A percentile compares a stretch with the other conserved stretches of the same genome.
Evolutionary conservation across 2,797 vertebrate species (phyloP).

Genomic region (Crossoptilon crossoptilon): DNA sequence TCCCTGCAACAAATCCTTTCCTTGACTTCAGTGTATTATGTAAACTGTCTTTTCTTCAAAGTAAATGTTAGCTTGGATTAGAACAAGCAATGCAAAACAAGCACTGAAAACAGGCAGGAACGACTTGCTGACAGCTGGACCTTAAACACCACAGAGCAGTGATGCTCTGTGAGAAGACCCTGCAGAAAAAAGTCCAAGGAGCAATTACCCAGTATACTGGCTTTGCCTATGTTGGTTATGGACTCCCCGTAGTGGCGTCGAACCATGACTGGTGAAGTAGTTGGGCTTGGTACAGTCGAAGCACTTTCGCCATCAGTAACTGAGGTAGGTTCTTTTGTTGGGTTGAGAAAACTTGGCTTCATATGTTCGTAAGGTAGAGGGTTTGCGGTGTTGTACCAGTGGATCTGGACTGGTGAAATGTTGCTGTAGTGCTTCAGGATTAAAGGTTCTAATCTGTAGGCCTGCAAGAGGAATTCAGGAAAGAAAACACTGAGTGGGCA

Average conservation of each 20-base stretch:
- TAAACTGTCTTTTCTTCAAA: neutral
- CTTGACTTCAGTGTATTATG: accelerated
- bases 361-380: conserved; percentile 91
- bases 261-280: conserved; percentile 90
- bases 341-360: conserved; percentile 91
- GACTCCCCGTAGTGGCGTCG: conserved; percentile 95
- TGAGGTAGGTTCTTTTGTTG: conserved; percentile 90
- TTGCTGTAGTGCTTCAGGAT: conserved; percentile 98
- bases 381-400: conserved; percentile 94
- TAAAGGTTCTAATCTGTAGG: conserved; percentile 96
- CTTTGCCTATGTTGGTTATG: conserved; percentile 97
- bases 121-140: accelerated
- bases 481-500: neutral
- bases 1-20: neutral
- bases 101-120: neutral
- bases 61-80: neutral
- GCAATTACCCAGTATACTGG: conserved; percentile 92
- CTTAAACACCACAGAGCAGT: neutral
- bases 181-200: neutral
- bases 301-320: conserved; percentile 88
- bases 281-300: conserved; percentile 89
- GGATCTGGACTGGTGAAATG: conserved; percentile 94
- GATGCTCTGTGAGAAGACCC: accelerated
- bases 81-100: neutral
- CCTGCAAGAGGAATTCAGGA: conserved; percentile 78